A percentile compares a stretch with the other conserved stretches of the same genome.
phyloP scores from a whole-genome alignment of 2,888 invertebrate species.

The Sipha maydis region DNA sequence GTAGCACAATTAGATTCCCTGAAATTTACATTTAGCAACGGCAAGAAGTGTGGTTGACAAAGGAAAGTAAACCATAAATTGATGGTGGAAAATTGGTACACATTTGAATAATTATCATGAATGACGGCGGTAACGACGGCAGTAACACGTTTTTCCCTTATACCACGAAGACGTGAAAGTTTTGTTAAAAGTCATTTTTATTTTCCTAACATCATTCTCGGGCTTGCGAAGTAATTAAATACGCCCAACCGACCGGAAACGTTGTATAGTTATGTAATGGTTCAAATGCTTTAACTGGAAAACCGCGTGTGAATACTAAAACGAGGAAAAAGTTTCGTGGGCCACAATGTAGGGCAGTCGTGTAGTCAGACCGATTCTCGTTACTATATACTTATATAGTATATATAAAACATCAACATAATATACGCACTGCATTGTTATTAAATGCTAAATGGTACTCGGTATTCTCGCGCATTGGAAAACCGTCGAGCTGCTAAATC shows the following conservation, averaged over 20 bases:
- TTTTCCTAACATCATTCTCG: constrained; percentile 25
- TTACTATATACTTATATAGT: neutral
- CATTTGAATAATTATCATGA: constrained; percentile 49
- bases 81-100: constrained; percentile 43
- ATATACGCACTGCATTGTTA: neutral
- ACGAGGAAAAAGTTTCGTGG: constrained; percentile 40
- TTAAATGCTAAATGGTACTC: constrained; percentile 7
- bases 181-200: constrained; percentile 55
- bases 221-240: constrained; percentile 40
- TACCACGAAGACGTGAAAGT: constrained; percentile 38
- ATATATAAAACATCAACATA: neutral
- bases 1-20: constrained; percentile 14
- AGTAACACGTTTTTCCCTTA: neutral
- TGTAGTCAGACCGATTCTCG: neutral
- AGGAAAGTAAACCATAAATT: constrained; percentile 11
- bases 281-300: constrained; percentile 39
- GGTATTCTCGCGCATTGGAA: neutral
- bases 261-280: constrained; percentile 15
- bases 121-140: neutral
- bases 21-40: constrained; percentile 19
- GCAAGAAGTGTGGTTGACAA: constrained; percentile 25
- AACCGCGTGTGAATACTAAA: constrained; percentile 54
- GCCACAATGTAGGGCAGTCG: neutral
- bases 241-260: constrained; percentile 52
- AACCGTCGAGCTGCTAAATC: neutral